Evolutionary conservation across 2,888 invertebrate species (phyloP).

Genomic region (Macropis europaea): DNA sequence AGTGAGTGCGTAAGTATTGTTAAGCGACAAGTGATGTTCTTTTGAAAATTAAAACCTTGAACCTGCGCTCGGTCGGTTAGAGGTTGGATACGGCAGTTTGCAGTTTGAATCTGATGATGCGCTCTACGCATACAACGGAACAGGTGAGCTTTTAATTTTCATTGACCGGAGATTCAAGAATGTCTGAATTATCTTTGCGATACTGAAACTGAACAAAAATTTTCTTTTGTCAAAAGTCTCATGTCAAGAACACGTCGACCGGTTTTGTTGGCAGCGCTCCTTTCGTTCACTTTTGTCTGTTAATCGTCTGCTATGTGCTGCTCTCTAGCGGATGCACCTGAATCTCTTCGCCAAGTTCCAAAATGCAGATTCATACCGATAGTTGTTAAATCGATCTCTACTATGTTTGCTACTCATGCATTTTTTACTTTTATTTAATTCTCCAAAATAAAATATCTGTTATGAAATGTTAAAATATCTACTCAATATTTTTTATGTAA

Average conservation of each 20-base stretch:
- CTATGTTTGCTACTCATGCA: no score
- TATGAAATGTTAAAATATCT: no score
- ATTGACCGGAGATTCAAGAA: neutral
- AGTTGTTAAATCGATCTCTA: neutral
- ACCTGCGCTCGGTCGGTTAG: slow-evolving; percentile 43
- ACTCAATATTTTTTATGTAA: no score
- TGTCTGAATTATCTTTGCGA: neutral
- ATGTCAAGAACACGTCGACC: slow-evolving; percentile 61
- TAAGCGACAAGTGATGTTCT: slow-evolving; percentile 31
- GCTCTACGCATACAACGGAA: neutral
- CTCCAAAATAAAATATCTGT: no score
- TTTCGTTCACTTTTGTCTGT: slow-evolving; percentile 15
- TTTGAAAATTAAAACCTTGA: slow-evolving; percentile 26
- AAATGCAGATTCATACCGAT: neutral
- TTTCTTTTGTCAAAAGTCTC: slow-evolving; percentile 43
- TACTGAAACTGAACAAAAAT: neutral
- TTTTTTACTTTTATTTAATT: no score
- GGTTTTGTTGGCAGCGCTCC: slow-evolving; percentile 61
- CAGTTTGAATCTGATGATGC: slow-evolving; percentile 40
- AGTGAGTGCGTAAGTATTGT: slow-evolving; percentile 32
- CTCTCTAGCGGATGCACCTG: slow-evolving; percentile 2
- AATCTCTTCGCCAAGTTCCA: slow-evolving; percentile 1
- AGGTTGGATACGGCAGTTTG: slow-evolving; percentile 49
- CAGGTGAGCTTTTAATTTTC: slow-evolving; percentile 20
- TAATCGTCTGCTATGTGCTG: slow-evolving; percentile 16